phyloP scores from a whole-genome alignment of 2,888 invertebrate genomes.

The Drosophila austrosaltans region DNA sequence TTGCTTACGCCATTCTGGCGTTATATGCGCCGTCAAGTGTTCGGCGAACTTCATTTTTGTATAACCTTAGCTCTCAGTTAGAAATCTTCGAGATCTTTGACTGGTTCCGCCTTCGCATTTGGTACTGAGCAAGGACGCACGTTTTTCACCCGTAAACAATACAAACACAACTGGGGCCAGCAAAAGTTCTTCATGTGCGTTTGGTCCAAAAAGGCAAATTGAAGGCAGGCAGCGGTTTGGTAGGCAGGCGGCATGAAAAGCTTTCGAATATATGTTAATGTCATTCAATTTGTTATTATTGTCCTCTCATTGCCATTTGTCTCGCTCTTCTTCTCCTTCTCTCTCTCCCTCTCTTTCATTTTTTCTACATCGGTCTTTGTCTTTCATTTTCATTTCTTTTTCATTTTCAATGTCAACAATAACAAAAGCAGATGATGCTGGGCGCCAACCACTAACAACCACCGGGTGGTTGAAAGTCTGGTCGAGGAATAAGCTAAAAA shows the following conservation, averaged over 20 bases:
- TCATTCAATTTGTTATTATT: slow-evolving; percentile 52
- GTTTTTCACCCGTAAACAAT: slow-evolving; percentile 72
- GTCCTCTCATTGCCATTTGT: slow-evolving; percentile 33
- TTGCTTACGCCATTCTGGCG: slow-evolving; percentile 96
- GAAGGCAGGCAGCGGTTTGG: neutral
- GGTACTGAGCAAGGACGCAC: slow-evolving; percentile 49
- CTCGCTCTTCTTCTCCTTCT: neutral
- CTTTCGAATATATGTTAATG: slow-evolving; percentile 69
- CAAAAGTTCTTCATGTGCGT: slow-evolving; percentile 61
- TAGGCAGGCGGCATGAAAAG: slow-evolving; percentile 34
- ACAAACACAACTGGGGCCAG: slow-evolving; percentile 70
- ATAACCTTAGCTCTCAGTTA: slow-evolving; percentile 18
- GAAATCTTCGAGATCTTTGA: neutral
- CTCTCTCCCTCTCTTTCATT: neutral
- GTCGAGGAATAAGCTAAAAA: neutral
- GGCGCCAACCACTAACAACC: neutral
- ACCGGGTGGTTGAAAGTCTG: neutral
- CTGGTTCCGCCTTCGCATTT: slow-evolving; percentile 1
- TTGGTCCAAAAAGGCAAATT: slow-evolving; percentile 46
- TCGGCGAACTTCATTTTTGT: slow-evolving; percentile 93
- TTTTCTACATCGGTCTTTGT: neutral
- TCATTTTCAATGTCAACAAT: slow-evolving; percentile 55
- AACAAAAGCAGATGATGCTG: slow-evolving; percentile 32
- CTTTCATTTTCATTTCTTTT: slow-evolving; percentile 9
- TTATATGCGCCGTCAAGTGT: slow-evolving; percentile 93